Base-by-base conservation (phyloP, 1,140 invertebrate species). In the Papilio dardanus region DNA sequence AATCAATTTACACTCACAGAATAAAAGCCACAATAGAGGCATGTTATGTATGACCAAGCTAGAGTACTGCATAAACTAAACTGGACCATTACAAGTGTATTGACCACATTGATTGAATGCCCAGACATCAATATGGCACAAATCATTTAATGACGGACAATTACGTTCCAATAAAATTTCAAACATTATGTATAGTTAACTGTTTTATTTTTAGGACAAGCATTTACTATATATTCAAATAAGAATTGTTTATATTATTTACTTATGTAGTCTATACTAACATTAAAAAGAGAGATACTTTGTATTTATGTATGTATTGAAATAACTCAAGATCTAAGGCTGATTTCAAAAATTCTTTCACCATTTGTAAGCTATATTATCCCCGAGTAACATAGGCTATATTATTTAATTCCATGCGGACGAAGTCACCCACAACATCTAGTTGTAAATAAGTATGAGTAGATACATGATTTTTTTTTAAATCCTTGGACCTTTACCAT, bases 61-160 rank as follows among this genome's bases (percentile, higher is more conserved):
- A 16, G 4, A 6, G 10, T n/a, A 31, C 28, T 5, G 12, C 19
- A 10, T 73, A 21, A 73, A 54, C 42, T 10, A 54, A 2, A 54
- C 71, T 58, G 71, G 21, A 33, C 21, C 12, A 10, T 7, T 7
- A 1, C 21, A 58, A 73, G 71, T 58, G 71, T 73, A 73, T 54
- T 73, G 71, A 73, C 71, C 71, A 73, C 1, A 73, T 73, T 73
- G 71, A 73, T 73, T 73, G 71, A n/a, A 58, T 31, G n/a, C 28
- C 42, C n/a, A 73, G 71, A 73, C 71, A 31, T 71, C 6, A 50
- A 54, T 46, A 30, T 54, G n/a, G 71, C n/a, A 21, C 71, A 54
- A 73, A 73, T 73, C 28, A 54, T 71, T 73, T 73, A 30, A 46
- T 5, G 46, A n/a, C n/a, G n/a, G 14, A 28, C 54, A 62, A 62